Evolutionary conservation across 92 coral and sea anemone genomes (phyloP), one percentile per base, ranked within the genome.

Genomic region (Blastomussa wellsi): DNA sequence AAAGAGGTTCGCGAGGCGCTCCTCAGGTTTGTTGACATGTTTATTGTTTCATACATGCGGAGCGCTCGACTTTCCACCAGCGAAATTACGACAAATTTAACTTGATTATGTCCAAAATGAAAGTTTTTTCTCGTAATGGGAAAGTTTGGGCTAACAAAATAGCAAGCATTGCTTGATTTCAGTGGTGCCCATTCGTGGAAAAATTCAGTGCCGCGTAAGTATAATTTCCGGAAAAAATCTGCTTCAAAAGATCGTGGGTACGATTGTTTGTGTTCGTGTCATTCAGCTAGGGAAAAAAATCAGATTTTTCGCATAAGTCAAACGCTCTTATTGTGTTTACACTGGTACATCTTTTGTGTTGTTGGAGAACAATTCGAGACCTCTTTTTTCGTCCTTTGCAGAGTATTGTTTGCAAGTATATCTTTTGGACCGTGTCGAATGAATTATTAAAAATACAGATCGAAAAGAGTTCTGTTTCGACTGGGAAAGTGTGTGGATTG

Each of bases 11-110:
- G 80, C 80, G 74, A 83, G 80, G 55, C 87, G 87, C 87, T 83
- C 80, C 87, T 83, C 64, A 74, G 2, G 62, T 74, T 83, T 83
- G 80, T 74, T 83, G 87, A 83, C 87, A 83, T 59, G 74, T 83
- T 83, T 55, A 82, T 73, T 74, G 73, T 74, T 83, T 73, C 31
- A 60, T 38, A 74, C 73, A 57, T 83, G 87, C 87, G 62, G 71
- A 83, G n/a, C 53, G 64, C 60, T 75, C 62, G 53, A 39, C 62
- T 75, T 60, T 44, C 87, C 11, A 32, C 60, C 37, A 74, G 80
- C 67, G 35, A 13, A 42, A 9, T 70, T 52, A 38, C 86, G 51
- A 82, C 24, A 60, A 83, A 74, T 35, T 74, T 83, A 83, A 75
- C 62, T 60, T 24, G 80, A 59, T 83, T 83, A 74, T 35, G 19